Evolutionary conservation across 2,113 vertebrate genomes (phyloP).

Genomic region (Nymphicus hollandicus): DNA sequence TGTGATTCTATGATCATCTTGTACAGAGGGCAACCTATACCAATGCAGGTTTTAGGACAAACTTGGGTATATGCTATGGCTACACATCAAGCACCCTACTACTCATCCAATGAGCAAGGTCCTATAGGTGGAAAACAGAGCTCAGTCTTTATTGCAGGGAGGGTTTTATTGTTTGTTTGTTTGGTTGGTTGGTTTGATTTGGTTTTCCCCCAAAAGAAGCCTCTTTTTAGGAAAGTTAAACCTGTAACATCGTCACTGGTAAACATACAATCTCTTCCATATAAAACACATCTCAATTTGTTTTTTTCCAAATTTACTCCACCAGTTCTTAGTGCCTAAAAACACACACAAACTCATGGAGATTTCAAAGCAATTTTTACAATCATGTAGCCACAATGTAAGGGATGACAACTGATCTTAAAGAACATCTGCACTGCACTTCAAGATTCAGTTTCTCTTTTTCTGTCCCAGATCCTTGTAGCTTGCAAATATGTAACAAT

Average conservation of each 20-base stretch:
- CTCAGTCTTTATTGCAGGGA: neutral
- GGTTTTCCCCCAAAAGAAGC: neutral
- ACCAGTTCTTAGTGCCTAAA: neutral
- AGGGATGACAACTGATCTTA: neutral
- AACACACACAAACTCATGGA: neutral
- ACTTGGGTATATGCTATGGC: neutral
- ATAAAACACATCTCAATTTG: neutral
- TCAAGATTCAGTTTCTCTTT: neutral
- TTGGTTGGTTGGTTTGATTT: neutral
- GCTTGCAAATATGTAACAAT: neutral
- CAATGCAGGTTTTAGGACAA: neutral
- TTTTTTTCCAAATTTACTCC: neutral
- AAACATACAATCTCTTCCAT: neutral
- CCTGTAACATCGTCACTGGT: neutral
- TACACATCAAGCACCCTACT: neutral
- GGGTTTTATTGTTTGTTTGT: neutral
- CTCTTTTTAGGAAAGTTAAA: neutral
- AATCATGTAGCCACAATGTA: neutral
- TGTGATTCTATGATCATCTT: neutral
- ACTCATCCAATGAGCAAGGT: neutral
- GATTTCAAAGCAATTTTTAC: neutral
- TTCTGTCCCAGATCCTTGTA: neutral
- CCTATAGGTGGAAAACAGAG: neutral
- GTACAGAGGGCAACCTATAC: neutral
- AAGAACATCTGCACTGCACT: neutral